Evolutionary conservation across 2,888 invertebrate genomes (phyloP).

Genomic region (Ochropleura plecta): DNA sequence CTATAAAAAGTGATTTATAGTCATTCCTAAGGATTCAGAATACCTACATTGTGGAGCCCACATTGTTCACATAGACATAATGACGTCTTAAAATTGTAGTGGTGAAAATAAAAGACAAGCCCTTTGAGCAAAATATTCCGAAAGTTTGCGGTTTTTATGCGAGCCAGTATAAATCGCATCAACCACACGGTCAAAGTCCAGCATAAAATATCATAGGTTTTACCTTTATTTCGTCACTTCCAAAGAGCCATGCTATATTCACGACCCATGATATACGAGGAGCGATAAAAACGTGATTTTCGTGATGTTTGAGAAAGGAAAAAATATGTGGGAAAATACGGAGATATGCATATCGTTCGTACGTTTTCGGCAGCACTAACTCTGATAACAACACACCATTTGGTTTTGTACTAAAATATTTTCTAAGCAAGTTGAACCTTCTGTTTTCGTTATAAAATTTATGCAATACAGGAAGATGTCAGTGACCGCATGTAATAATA

Average conservation of each 20-base stretch:
- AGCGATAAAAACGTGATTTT: conserved; percentile 54
- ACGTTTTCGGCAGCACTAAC: conserved; percentile 35
- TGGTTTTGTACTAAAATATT: conserved; percentile 41
- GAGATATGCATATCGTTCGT: conserved; percentile 29
- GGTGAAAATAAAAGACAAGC: conserved; percentile 80
- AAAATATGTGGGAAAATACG: conserved; percentile 36
- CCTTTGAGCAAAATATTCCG: conserved; percentile 75
- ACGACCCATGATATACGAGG: conserved; percentile 37
- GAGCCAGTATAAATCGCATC: conserved; percentile 77
- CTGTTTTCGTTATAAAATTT: conserved; percentile 73
- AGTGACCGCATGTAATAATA: conserved; percentile 87
- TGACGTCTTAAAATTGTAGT: conserved; percentile 76
- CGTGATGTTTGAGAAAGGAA: conserved; percentile 34
- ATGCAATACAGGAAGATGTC: conserved; percentile 84
- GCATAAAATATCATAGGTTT: conserved; percentile 63
- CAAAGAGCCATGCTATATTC: conserved; percentile 47
- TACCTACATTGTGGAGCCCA: conserved; percentile 74
- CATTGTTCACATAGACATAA: conserved; percentile 71
- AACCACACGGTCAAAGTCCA: conserved; percentile 68
- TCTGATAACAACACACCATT: conserved; percentile 55
- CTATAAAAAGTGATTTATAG: conserved; percentile 70
- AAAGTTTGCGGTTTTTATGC: conserved; percentile 81
- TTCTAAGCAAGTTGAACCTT: conserved; percentile 48
- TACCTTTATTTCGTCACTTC: conserved; percentile 63
- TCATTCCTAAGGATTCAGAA: conserved; percentile 66